These are phyloP conservation scores for Falco rusticolus DNA, from an alignment of 2,797 vertebrate species.

Conservation along the genomic window DNA sequence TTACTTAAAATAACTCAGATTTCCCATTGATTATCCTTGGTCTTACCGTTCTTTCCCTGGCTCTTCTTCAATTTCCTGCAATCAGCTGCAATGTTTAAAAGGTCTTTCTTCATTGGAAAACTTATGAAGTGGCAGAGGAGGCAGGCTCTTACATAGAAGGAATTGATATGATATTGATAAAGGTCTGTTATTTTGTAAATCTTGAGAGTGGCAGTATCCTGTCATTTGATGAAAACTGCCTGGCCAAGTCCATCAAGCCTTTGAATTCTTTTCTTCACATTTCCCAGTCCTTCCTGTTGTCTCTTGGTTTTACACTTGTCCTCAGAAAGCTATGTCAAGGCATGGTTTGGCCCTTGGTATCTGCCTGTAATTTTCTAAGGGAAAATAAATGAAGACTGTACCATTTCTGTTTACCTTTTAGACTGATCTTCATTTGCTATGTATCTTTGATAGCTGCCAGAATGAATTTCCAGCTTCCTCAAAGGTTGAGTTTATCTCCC, in stretches of 20 bases:
- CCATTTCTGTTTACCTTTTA: conserved; percentile 31
- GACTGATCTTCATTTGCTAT: conserved; percentile 12
- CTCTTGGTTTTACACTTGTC: neutral
- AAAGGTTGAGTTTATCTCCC: conserved; percentile 14
- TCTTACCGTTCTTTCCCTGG: neutral
- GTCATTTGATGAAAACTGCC: neutral
- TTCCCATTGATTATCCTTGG: neutral
- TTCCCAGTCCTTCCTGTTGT: neutral
- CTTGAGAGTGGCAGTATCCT: neutral
- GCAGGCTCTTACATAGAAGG: neutral
- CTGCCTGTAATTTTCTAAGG: neutral
- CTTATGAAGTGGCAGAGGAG: neutral
- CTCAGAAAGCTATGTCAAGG: neutral
- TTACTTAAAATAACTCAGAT: neutral
- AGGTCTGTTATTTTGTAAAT: neutral
- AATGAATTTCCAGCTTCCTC: conserved; percentile 13
- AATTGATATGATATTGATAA: neutral
- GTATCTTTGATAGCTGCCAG: conserved; percentile 39
- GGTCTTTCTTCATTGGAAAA: neutral
- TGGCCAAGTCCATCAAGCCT: neutral
- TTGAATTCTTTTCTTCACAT: neutral
- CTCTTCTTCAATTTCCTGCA: neutral
- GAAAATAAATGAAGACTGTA: neutral
- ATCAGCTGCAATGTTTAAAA: neutral
- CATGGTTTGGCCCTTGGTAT: neutral